Base-by-base conservation (phyloP, 2,888 invertebrate genomes). In the Idaea biselata region DNA sequence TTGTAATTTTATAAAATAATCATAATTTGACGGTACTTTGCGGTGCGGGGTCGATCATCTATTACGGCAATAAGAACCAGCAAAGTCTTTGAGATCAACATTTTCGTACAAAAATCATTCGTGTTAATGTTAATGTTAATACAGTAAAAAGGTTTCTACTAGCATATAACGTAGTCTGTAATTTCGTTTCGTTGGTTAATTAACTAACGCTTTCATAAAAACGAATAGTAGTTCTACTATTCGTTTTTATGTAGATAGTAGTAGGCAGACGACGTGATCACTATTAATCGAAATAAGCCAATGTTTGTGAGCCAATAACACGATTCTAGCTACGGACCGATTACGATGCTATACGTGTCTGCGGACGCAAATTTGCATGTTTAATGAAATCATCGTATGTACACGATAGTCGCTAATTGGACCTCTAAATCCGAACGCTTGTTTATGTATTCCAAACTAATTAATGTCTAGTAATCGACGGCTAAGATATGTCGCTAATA, bases 371-470 rank as follows among this genome's bases (percentile, higher is more conserved):
- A 89, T 88, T 87, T 88, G 83, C 88, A 88, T 87, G 84, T 83
- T 84, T 84, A 86, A 87, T 88, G 86, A 84, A 88, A 87, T 87
- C 84, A 87, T 86, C 83, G 85, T 81, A 79, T 84, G 83, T 81
- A 81, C 82, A 81, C 81, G 82, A 83, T 80, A 81, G 74, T 76
- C 78, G 74, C 78, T 87, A 87, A 87, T 87, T 87, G 83, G 79
- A 79, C 79, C 79, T 80, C 77, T 85, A 85, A 87, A 85, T 84
- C 81, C 79, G 73, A 73, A 77, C 77, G 77, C 77, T 80, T 81
- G 82, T 81, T 82, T 85, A 82, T 82, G 80, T 78, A 81, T 82
- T 76, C 71, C 68, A 77, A 78, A 83, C 80, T 82, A 84, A 85
- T 86, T 82, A 81, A 68, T 65, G 71, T 73, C 72, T 74, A 72